phyloP scores from a whole-genome alignment of 2,113 vertebrate genomes.

The Pollachius pollachius region DNA sequence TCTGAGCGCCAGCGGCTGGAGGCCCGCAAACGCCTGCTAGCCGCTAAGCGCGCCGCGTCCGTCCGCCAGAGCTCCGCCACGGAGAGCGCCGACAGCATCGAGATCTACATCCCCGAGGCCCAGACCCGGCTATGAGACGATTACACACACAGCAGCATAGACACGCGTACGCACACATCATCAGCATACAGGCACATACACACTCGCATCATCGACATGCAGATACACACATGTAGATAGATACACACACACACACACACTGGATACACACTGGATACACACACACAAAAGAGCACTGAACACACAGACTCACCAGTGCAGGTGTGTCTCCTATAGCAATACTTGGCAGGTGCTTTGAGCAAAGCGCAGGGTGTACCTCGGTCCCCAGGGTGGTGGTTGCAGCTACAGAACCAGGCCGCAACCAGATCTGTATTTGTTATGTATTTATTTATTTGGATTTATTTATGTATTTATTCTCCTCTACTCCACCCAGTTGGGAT shows the following conservation, averaged over 20 bases:
- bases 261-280: slow-evolving; percentile 32
- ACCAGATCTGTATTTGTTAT: slow-evolving; percentile 31
- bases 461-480: slow-evolving; percentile 7
- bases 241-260: no score
- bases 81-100: slow-evolving; percentile 95
- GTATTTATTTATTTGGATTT: slow-evolving; percentile 49
- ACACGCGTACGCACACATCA: slow-evolving; percentile 14
- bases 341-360: slow-evolving; percentile 26
- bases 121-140: slow-evolving; percentile 93
- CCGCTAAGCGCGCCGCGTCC: slow-evolving; percentile 89
- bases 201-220: neutral
- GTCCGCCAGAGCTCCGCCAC: slow-evolving; percentile 95
- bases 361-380: no score
- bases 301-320: slow-evolving; percentile 48
- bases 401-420: no score
- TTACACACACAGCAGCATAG: neutral
- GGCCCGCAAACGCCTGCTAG: slow-evolving; percentile 89
- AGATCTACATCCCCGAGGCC: slow-evolving; percentile 98
- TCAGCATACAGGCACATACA: slow-evolving; percentile 39
- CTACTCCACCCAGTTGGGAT: slow-evolving; percentile 59
- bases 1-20: slow-evolving; percentile 92
- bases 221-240: no score
- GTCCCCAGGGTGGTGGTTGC: no score
- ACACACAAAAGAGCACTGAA: neutral
- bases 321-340: slow-evolving; percentile 47